phyloP scores from a whole-genome alignment of 2,797 vertebrate species.

The Channallabes apus region DNA sequence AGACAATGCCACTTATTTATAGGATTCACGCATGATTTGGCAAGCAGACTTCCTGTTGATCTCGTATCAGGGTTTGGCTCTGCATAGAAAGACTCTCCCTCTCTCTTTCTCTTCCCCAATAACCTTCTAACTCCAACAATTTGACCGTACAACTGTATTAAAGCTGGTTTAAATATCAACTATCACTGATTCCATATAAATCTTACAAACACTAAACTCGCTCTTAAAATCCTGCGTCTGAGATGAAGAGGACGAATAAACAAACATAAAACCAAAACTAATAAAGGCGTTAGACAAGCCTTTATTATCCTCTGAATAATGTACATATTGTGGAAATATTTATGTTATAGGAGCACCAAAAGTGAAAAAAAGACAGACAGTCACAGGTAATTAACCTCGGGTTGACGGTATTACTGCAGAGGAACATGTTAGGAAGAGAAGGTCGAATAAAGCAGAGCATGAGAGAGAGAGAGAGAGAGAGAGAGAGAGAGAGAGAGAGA shows the following conservation, averaged over 20 bases:
- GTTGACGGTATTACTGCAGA: neutral
- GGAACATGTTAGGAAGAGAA: neutral
- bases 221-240: neutral
- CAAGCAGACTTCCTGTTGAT: constrained; percentile 38
- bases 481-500: no score
- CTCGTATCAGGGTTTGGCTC: constrained; percentile 8
- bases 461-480: constrained; percentile 9
- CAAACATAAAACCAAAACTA: neutral
- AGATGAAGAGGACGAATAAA: neutral
- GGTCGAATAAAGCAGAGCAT: neutral
- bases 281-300: neutral
- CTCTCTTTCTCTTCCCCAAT: neutral
- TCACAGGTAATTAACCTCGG: neutral
- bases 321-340: neutral
- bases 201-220: neutral
- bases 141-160: neutral
- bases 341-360: neutral
- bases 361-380: neutral
- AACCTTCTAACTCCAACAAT: neutral
- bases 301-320: neutral
- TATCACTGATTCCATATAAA: neutral
- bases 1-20: constrained; percentile 37
- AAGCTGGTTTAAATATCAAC: neutral
- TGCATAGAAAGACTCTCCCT: neutral
- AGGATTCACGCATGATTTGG: constrained; percentile 28